Conservation (phyloP, 2,797 vertebrate genomes). For the Numenius phaeopus region DNA sequence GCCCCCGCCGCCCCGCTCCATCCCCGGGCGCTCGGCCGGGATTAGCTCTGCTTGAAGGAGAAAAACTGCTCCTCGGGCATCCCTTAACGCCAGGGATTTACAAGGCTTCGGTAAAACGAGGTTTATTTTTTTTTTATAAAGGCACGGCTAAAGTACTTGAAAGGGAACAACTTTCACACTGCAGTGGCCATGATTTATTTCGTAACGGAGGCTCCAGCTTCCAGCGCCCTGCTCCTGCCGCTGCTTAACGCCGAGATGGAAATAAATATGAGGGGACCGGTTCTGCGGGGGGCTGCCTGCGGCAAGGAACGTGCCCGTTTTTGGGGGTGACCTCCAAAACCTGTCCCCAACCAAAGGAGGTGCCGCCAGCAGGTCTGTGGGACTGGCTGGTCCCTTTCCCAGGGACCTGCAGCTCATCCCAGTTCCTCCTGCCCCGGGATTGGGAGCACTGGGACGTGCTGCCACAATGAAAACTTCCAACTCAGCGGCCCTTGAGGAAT, state of each 20-base stretch:
- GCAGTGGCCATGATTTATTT: neutral
- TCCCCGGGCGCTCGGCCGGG: neutral
- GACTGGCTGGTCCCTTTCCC: neutral
- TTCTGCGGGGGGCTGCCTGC: neutral
- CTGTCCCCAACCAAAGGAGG: accelerated
- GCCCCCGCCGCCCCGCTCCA: neutral
- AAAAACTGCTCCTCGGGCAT: neutral
- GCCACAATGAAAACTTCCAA: neutral
- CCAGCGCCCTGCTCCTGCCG: accelerated
- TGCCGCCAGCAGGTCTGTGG: neutral
- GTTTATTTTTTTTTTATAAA: neutral
- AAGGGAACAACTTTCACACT: neutral
- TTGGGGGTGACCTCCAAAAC: neutral
- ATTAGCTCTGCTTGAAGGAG: neutral
- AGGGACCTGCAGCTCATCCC: neutral
- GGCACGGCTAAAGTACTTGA: neutral
- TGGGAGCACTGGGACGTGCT: accelerated
- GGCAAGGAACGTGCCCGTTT: accelerated
- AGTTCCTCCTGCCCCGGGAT: neutral
- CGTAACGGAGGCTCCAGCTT: neutral
- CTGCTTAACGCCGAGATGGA: neutral
- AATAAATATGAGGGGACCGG: neutral
- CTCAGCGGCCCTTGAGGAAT: neutral
- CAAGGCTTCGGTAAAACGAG: neutral
- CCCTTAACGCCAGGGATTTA: neutral